These are phyloP conservation scores for Pherbina coryleti DNA, from an alignment of 2,888 invertebrate species.

Conservation along the genomic window DNA sequence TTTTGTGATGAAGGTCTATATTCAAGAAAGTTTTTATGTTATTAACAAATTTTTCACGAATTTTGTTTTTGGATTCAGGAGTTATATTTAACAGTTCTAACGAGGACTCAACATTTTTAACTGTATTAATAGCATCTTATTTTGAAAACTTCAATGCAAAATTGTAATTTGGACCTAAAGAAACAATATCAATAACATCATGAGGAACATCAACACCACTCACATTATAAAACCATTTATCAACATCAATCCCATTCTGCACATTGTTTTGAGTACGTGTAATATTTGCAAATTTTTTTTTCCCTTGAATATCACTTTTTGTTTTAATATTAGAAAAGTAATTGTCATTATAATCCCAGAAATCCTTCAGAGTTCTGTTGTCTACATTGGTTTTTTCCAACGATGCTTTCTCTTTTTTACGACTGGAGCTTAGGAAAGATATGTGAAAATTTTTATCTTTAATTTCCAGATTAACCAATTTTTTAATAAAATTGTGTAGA, in stretches of 20 bases:
- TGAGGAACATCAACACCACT: not conserved
- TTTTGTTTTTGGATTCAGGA: not conserved
- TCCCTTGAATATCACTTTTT: not conserved
- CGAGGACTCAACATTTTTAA: not conserved
- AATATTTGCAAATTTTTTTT: not conserved
- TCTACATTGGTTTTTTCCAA: not conserved
- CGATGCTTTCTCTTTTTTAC: not conserved
- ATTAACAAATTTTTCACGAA: not conserved
- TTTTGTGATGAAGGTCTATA: not conserved
- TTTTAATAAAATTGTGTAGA: not conserved
- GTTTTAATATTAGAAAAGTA: not conserved
- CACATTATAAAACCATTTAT: not conserved
- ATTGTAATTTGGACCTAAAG: not conserved
- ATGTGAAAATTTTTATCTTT: too few species aligned
- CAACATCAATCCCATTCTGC: not conserved
- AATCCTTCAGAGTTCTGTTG: not conserved
- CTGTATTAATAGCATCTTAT: not conserved
- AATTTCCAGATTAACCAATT: not conserved
- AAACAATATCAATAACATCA: constrained; percentile 8
- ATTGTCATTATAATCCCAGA: not conserved
- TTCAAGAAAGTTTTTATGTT: not conserved
- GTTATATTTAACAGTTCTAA: not conserved
- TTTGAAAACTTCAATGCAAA: not conserved
- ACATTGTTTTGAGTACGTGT: not conserved
- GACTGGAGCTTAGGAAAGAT: not conserved